Evolutionary conservation across 53 echinoderm and acorn worm species (phyloP), one percentile per base, ranked within the genome.

Genomic region (Stichopus horrens): DNA sequence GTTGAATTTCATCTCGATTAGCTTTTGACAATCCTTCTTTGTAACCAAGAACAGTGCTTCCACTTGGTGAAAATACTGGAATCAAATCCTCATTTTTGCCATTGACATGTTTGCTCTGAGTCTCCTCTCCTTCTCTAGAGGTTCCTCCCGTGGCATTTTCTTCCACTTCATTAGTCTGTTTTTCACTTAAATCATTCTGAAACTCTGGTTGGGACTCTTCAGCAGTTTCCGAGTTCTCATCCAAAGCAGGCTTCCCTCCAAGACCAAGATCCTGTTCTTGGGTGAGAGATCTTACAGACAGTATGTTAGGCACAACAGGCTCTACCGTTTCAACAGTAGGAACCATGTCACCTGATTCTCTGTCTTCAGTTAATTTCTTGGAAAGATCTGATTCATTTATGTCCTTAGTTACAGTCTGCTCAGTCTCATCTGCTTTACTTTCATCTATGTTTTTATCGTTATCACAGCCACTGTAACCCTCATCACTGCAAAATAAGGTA

Each of bases 401-500:
- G 53, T 53, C 83, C 19, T 71, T 71, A 71, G 18, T 16, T 71
- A 71, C 18, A 16, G 71, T 71, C 71, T 71, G 71, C 71, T 71
- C 71, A 16, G 71, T 18, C n/a, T 71, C 18, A 18, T 16, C 71
- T 71, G 77, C 77, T 53, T 76, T 54, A 76, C 51, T 76, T 20
- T 7, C 9, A 54, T 76, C 37, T 53, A 76, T 20, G 77, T 53
- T 76, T 52, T 76, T 54, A 76, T 76, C 77, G 54, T 51, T 54
- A 76, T 16, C 77, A 66, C 66, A 23, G 52, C 52, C 85, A 85
- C 63, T 66, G 85, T 51, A 58, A 85, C 85, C 59, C 52, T 85
- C 85, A 63, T 85, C 85, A 66, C 85, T 85, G 67, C 85, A 85
- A 85, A 85, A 85, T 85, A 85, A 85, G 85, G 85, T 85, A 85